These are phyloP conservation scores for Cataglyphis albicans DNA, from an alignment of 2,888 invertebrate genomes.

Conservation along the genomic window DNA sequence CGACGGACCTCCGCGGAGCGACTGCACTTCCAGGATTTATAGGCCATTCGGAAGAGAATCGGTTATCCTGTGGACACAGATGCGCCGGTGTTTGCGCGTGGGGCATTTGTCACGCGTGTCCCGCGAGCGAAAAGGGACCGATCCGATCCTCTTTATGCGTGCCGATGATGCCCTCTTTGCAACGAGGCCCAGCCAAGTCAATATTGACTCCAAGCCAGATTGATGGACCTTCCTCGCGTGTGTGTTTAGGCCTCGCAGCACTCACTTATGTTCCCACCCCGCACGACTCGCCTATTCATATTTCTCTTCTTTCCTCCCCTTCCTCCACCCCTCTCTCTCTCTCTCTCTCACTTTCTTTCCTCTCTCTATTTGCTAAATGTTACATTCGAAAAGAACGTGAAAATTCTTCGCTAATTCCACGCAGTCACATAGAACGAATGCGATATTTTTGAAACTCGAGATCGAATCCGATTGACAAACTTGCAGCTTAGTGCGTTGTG, in stretches of 20 bases:
- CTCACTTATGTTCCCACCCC: conserved; percentile 78
- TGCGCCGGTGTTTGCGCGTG: conserved; percentile 84
- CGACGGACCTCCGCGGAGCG: conserved; percentile 53
- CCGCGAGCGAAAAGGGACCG: conserved; percentile 82
- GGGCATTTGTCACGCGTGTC: conserved; percentile 86
- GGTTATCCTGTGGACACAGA: conserved; percentile 84
- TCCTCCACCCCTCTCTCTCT: neutral
- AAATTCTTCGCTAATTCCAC: conserved; percentile 33
- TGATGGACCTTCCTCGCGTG: conserved; percentile 83
- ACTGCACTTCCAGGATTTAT: conserved; percentile 70
- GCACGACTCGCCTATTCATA: conserved; percentile 60
- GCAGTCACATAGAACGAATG: conserved; percentile 13
- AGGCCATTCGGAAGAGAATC: conserved; percentile 72
- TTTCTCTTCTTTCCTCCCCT: conserved; percentile 38
- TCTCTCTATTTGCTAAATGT: conserved; percentile 32
- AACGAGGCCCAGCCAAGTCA: conserved; percentile 85
- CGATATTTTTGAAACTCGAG: neutral
- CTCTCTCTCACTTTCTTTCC: neutral
- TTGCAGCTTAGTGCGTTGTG: neutral
- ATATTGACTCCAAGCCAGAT: conserved; percentile 85
- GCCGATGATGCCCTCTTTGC: conserved; percentile 85
- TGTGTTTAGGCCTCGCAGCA: conserved; percentile 79
- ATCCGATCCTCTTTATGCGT: conserved; percentile 76
- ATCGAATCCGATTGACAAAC: conserved; percentile 13
- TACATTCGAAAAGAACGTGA: conserved; percentile 43